phyloP scores from a whole-genome alignment of 2,797 vertebrate species.

The Semaprochilodus insignis region DNA sequence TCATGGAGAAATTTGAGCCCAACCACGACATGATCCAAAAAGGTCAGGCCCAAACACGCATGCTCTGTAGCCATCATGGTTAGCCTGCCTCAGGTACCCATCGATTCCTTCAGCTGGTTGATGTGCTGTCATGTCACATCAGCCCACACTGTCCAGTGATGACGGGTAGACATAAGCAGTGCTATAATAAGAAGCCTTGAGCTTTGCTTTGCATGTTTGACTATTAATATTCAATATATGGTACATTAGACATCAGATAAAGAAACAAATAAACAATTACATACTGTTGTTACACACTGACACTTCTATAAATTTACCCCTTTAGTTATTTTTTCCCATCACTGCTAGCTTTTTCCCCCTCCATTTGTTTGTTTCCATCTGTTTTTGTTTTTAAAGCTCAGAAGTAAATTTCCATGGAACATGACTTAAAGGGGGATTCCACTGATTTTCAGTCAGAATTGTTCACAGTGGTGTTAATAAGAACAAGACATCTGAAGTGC shows the following conservation, averaged over 20 bases:
- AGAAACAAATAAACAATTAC: no score
- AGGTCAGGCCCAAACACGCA: slow-evolving; percentile 76
- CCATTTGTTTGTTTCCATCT: background rate
- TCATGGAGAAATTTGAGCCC: slow-evolving; percentile 93
- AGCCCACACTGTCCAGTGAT: slow-evolving; percentile 8
- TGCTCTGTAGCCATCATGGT: slow-evolving; percentile 7
- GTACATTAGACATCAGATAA: background rate
- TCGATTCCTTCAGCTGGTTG: slow-evolving; percentile 27
- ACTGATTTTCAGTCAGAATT: no score
- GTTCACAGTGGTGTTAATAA: no score
- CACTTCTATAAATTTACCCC: background rate
- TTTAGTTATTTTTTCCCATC: background rate
- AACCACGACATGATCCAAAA: slow-evolving; percentile 84
- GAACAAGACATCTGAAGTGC: no score
- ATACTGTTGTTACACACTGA: no score
- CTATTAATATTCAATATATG: background rate
- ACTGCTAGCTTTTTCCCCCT: background rate
- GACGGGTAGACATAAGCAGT: slow-evolving; percentile 24
- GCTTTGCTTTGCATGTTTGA: background rate
- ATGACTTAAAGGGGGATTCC: background rate
- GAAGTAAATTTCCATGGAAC: background rate
- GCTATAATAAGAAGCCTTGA: slow-evolving; percentile 6
- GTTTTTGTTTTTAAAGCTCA: background rate
- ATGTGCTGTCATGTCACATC: slow-evolving; percentile 44
- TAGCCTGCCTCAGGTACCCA: slow-evolving; percentile 18